phyloP scores from a whole-genome alignment of 2,888 invertebrate species.

The Ornithoptera priamus region DNA sequence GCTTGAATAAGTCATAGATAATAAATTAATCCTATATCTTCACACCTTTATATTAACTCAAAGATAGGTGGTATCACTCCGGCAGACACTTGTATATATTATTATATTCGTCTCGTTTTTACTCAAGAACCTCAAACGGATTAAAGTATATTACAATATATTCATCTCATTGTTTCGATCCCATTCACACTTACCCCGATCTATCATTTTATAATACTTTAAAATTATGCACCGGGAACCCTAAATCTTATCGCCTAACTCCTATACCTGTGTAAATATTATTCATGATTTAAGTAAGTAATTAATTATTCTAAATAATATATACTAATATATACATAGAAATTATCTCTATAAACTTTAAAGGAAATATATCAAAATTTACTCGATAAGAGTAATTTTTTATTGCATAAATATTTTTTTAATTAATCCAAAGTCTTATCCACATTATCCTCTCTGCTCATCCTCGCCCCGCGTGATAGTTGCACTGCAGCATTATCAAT shows the following conservation, averaged over 20 bases:
- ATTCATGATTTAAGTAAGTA: background rate
- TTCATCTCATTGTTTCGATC: too few relatives aligned
- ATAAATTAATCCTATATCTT: too few relatives aligned
- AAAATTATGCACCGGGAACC: too few relatives aligned
- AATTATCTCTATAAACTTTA: background rate
- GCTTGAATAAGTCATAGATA: too few relatives aligned
- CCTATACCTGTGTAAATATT: background rate
- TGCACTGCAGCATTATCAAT: slow-evolving; percentile 70
- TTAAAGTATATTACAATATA: too few relatives aligned
- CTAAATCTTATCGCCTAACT: background rate
- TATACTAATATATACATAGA: background rate
- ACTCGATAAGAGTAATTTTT: background rate
- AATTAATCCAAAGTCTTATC: slow-evolving; percentile 40
- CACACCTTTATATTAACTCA: too few relatives aligned
- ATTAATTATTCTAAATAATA: background rate
- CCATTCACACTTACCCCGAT: too few relatives aligned
- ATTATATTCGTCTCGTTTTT: too few relatives aligned
- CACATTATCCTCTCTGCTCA: slow-evolving; percentile 41
- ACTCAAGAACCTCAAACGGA: too few relatives aligned
- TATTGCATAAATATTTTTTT: background rate
- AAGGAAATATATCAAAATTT: background rate
- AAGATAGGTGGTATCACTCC: too few relatives aligned
- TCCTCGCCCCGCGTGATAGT: slow-evolving; percentile 56
- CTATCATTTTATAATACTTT: too few relatives aligned
- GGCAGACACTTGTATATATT: too few relatives aligned